These are phyloP conservation scores for Enteromius radiatus DNA, from an alignment of 2,797 vertebrate genomes.

Conservation along the genomic window DNA sequence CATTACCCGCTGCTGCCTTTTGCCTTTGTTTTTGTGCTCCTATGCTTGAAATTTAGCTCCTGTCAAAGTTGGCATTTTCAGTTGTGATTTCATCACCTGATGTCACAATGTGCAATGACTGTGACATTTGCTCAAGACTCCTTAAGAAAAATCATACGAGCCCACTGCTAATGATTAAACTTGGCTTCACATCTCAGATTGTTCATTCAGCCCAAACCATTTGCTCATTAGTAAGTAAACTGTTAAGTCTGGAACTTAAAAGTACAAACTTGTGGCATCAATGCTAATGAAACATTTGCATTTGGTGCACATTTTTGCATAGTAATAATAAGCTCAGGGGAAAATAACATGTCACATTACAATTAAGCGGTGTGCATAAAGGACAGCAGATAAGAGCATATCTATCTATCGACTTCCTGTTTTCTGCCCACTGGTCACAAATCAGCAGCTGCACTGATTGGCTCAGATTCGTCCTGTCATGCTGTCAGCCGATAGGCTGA, in stretches of 20 bases:
- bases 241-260: slow-evolving; percentile 9
- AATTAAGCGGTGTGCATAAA: slow-evolving; percentile 20
- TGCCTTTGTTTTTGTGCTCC: background rate
- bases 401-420: slow-evolving; percentile 41
- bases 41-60: background rate
- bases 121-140: slow-evolving; percentile 8
- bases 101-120: slow-evolving; percentile 12
- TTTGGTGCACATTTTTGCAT: slow-evolving; percentile 17
- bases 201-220: slow-evolving; percentile 22
- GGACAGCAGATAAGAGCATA: slow-evolving; percentile 42
- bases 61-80: slow-evolving; percentile 36
- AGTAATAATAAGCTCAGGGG: slow-evolving; percentile 20
- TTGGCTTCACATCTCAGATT: background rate
- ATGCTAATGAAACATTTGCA: slow-evolving; percentile 22
- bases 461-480: slow-evolving; percentile 60
- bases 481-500: slow-evolving; percentile 56
- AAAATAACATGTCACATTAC: slow-evolving; percentile 32
- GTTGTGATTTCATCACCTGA: slow-evolving; percentile 32
- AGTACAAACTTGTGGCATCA: slow-evolving; percentile 22
- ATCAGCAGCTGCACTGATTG: slow-evolving; percentile 54
- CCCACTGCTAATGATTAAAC: slow-evolving; percentile 10
- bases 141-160: background rate
- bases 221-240: slow-evolving; percentile 31
- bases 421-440: slow-evolving; percentile 35
- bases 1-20: background rate